Evolutionary conservation across 2,797 vertebrate genomes (phyloP).

Genomic region (Furcifer pardalis): DNA sequence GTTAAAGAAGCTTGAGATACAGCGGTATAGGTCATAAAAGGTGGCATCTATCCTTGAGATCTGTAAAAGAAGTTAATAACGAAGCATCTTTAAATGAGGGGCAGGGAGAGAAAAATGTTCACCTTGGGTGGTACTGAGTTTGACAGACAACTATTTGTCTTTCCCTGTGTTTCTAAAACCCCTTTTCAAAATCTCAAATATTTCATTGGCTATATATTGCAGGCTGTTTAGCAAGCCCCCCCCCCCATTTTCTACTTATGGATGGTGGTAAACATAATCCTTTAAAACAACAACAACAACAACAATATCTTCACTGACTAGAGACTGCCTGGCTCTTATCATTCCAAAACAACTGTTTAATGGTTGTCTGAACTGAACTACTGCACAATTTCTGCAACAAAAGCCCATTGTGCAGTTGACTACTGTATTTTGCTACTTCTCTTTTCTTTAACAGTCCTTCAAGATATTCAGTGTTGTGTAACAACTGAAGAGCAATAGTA

Average conservation of each 20-base stretch:
- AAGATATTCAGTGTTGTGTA: background rate
- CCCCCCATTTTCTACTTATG: background rate
- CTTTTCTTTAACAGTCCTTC: background rate
- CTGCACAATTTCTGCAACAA: background rate
- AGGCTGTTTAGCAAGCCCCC: background rate
- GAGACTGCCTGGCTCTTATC: background rate
- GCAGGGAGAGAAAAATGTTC: background rate
- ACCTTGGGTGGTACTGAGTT: background rate
- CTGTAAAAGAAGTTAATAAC: background rate
- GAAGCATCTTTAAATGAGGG: background rate
- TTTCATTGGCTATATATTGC: background rate
- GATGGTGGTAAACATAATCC: background rate
- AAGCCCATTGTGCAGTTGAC: background rate
- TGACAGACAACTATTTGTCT: background rate
- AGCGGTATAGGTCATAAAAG: background rate
- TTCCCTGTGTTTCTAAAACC: background rate
- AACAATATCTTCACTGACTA: background rate
- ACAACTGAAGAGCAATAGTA: conserved; percentile 6
- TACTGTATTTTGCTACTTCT: background rate
- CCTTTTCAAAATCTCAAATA: background rate
- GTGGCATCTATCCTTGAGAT: background rate
- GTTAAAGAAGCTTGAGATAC: background rate
- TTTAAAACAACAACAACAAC: background rate
- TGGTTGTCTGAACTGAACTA: background rate
- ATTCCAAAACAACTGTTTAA: background rate